Evolutionary conservation across 2,797 vertebrate species (phyloP).

Genomic region (Hypotaenidia philippensis): DNA sequence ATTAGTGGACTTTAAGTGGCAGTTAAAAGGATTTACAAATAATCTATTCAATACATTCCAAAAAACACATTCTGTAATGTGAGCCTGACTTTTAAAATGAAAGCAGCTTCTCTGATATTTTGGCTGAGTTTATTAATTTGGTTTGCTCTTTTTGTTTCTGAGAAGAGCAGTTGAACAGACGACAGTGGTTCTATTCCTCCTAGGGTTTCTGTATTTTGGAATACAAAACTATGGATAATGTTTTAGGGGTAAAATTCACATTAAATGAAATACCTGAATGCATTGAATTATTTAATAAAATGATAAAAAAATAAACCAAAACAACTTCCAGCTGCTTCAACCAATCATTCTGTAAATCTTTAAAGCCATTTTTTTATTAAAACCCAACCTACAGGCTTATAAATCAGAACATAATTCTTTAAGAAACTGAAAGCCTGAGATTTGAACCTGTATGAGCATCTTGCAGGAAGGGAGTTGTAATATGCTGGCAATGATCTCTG

Average conservation of each 20-base stretch:
- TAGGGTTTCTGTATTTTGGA: neutral
- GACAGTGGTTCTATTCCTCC: neutral
- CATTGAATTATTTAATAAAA: neutral
- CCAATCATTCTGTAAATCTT: neutral
- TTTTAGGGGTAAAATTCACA: neutral
- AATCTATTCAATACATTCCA: neutral
- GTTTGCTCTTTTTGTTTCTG: neutral
- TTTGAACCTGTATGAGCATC: neutral
- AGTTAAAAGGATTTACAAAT: neutral
- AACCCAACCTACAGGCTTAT: neutral
- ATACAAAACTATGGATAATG: neutral
- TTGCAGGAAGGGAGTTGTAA: conserved; percentile 1
- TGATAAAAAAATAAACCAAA: neutral
- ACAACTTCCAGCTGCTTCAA: neutral
- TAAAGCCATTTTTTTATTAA: neutral
- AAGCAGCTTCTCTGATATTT: neutral
- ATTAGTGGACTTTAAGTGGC: neutral
- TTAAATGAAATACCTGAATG: neutral
- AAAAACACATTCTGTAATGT: neutral
- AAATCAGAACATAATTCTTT: neutral
- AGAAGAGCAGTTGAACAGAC: neutral
- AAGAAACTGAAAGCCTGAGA: neutral
- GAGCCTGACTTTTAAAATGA: neutral
- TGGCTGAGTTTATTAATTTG: neutral
- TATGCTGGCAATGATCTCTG: conserved; percentile 23